phyloP scores from a whole-genome alignment of 2,113 vertebrate species.

The Pseudopodoces humilis region DNA sequence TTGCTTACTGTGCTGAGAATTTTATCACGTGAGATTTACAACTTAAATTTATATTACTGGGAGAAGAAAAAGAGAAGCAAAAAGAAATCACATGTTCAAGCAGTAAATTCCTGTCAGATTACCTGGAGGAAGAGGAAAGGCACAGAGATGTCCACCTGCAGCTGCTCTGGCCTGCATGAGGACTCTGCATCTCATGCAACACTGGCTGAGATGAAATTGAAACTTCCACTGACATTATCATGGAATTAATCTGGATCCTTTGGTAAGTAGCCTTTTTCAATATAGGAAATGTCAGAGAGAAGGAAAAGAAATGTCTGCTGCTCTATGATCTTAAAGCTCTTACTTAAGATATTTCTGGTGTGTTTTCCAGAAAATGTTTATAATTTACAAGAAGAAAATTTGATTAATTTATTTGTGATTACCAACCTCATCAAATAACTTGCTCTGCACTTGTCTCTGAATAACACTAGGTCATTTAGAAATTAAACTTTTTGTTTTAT shows the following conservation, averaged over 20 bases:
- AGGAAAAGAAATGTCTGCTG: not conserved
- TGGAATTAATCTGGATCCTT: not conserved
- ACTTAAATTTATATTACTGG: not conserved
- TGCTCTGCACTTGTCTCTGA: slow-evolving; percentile 4
- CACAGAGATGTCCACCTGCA: not conserved
- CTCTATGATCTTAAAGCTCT: not conserved
- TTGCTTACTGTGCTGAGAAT: not conserved
- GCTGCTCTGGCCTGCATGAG: not conserved
- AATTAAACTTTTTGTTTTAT: slow-evolving; percentile 1
- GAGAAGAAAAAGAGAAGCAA: not conserved
- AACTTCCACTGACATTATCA: not conserved
- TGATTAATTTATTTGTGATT: not conserved
- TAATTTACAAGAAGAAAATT: not conserved
- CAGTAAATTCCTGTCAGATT: not conserved
- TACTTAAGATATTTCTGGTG: not conserved
- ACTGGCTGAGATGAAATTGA: not conserved
- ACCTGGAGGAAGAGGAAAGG: not conserved
- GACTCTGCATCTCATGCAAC: not conserved
- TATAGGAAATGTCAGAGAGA: not conserved
- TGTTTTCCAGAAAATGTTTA: not conserved
- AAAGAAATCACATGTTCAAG: not conserved
- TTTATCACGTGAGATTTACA: not conserved
- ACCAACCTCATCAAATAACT: not conserved
- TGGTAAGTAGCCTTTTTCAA: not conserved
- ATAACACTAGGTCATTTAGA: not conserved